phyloP scores from a whole-genome alignment of 2,113 vertebrate genomes.

The rat (Rattus norvegicus) region GRCr8 NC_086028.1:97259501-97260000 shows the following conservation, averaged over 20 bases:
- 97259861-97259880: not conserved
- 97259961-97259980: not conserved
- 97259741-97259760: not conserved
- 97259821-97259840: not conserved
- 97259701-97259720: not conserved
- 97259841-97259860: not conserved
- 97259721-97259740: not conserved
- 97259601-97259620: no score
- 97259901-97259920: not conserved
- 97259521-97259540: not conserved
- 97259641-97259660: no score
- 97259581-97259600: no score
- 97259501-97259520: not conserved
- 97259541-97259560: not conserved
- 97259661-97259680: not conserved
- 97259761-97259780: not conserved
- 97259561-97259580: not conserved
- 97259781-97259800: not conserved
- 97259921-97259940: not conserved
- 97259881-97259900: not conserved
- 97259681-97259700: not conserved
- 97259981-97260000: not conserved
- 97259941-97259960: not conserved
- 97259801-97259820: not conserved
- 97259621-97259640: no score